Conservation (phyloP, 2,888 invertebrate species). For the Xestia rhomboidea region DNA sequence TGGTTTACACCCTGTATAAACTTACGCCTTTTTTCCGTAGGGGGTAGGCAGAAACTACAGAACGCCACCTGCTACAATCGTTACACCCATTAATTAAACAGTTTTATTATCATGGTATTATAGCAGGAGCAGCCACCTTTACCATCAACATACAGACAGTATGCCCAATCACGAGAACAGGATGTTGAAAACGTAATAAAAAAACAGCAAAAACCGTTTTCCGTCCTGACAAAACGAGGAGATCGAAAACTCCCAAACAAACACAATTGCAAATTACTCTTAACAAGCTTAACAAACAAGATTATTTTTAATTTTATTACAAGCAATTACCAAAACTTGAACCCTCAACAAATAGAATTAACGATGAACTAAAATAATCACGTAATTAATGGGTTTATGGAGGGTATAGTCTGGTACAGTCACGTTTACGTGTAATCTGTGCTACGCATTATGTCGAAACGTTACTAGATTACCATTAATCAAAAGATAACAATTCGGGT, state of each 20-base stretch:
- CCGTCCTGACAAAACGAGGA: constrained; percentile 2
- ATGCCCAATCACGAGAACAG: background rate
- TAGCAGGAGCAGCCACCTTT: background rate
- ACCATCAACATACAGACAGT: constrained; percentile 1
- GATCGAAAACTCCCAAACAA: constrained; percentile 41
- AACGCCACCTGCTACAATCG: background rate
- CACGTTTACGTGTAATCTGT: constrained; percentile 52
- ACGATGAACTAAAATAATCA: constrained; percentile 44
- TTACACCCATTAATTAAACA: background rate
- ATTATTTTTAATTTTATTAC: constrained; percentile 56
- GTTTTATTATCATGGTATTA: background rate
- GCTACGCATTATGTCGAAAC: constrained; percentile 20
- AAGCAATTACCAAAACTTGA: constrained; percentile 47
- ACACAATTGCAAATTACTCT: constrained; percentile 42
- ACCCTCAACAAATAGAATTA: constrained; percentile 44
- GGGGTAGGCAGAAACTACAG: background rate
- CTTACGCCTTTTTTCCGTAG: background rate
- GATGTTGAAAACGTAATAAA: background rate
- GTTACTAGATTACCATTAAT: constrained; percentile 55
- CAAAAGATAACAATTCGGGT: constrained; percentile 28
- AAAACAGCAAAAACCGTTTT: background rate
- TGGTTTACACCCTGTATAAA: no score
- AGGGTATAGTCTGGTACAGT: constrained; percentile 44
- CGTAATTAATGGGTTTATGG: constrained; percentile 39
- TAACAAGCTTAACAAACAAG: constrained; percentile 51